These are phyloP conservation scores for Oscheius onirici DNA, from an alignment of 2,888 invertebrate species.

Conservation along the genomic window DNA sequence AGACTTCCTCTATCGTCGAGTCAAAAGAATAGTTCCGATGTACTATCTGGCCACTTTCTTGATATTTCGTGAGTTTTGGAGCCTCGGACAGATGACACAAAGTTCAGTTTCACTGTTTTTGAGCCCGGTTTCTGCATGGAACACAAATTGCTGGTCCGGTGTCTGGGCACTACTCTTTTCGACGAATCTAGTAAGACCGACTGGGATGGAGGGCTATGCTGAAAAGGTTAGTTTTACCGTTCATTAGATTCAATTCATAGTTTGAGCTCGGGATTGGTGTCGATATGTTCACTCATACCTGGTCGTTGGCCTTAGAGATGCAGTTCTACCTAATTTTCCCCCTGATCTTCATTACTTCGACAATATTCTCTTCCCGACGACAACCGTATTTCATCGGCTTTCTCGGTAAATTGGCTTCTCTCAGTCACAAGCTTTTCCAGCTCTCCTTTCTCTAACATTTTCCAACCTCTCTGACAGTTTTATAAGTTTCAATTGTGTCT, in stretches of 20 bases:
- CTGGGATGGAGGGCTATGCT: constrained; percentile 3
- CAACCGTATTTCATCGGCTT: background rate
- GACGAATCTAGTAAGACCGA: background rate
- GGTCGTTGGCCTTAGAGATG: constrained; percentile 18
- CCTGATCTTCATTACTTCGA: constrained; percentile 4
- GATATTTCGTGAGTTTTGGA: background rate
- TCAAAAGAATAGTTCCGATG: constrained; percentile 20
- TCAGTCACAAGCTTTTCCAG: background rate
- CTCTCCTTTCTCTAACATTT: background rate
- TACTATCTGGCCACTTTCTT: constrained; percentile 12
- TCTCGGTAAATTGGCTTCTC: background rate
- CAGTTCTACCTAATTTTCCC: constrained; percentile 23
- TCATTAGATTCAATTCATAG: background rate
- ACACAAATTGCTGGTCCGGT: background rate
- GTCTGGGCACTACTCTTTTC: background rate
- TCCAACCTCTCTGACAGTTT: background rate
- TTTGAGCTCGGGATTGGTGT: constrained; percentile 16
- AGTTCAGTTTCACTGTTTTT: constrained; percentile 4
- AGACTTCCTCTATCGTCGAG: constrained; percentile 11
- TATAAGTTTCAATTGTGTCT: constrained; percentile 13
- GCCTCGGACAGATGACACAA: background rate
- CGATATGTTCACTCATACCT: constrained; percentile 23
- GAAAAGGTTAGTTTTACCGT: constrained; percentile 10
- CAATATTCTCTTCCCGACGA: background rate
- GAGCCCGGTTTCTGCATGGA: background rate